Base-by-base conservation (phyloP, 2,113 vertebrate genomes). In the Daphoenositta chrysoptera region DNA sequence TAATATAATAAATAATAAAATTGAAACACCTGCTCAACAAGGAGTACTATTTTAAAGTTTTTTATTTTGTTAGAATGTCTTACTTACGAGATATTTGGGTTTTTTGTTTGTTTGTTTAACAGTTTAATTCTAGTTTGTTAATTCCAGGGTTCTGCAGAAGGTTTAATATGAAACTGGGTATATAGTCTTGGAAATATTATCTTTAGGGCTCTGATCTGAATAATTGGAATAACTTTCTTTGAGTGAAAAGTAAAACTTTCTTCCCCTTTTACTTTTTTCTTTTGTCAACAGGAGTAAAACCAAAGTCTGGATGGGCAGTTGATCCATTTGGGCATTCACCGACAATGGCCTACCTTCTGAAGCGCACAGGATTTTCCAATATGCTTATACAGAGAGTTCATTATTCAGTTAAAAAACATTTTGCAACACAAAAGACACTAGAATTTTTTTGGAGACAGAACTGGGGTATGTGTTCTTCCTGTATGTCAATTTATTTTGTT, bases 371-470 rank as follows among this genome's bases (percentile, higher is more conserved):
- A 83, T 97, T 99, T 93, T 98, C 96, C 47, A 98, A 97, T 94
- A 99, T 99, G 98, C 97, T 99, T 60, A 98, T 99, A 97, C 99
- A 99, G 89, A 98, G 99, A 68, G 69, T 99, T 69, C 99, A 99
- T 97, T 99, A 99, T 92, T 96, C 99, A 11, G 3, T 99, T 87
- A 99, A 99, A 98, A 99, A 99, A 65, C 93, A 99, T 87, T 99
- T 99, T 79, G 19, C 99, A 54, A 42, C 24, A 13, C 97, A 99
- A 85, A 98, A 98, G 92, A 98, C 97, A 0, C 94, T 99, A 28
- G 99, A 99, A 96, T 99, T 99, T 96, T 98, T 98, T 93, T 99
- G 99, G 99, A 98, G 99, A 94, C 99, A 99, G 96, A 99, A 97
- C 94, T 99, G 99, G 99, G 99, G 99, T 99, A 98, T 90, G 98